A percentile compares a stretch with the other conserved stretches of the same genome.
These are phyloP conservation scores for Lordiphosa clarofinis DNA, from an alignment of 1,140 invertebrate genomes.

Conservation along the genomic window DNA sequence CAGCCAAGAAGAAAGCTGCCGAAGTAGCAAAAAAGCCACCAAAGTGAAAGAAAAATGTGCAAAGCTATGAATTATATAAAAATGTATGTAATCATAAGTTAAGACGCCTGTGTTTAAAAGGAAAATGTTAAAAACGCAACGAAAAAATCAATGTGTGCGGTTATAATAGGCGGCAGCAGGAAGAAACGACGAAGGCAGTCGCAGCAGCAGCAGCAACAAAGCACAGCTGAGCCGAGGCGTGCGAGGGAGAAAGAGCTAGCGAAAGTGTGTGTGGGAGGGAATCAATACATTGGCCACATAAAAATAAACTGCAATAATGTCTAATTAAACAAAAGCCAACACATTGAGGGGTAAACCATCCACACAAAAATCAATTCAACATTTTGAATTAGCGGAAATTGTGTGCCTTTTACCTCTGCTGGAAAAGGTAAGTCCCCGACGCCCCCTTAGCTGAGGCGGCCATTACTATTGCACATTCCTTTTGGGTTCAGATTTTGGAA, in stretches of 20 bases:
- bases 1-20: slow-evolving; percentile 1
- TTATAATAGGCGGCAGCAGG: slow-evolving; percentile 34
- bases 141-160: slow-evolving; percentile 64
- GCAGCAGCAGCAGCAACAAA: slow-evolving; percentile 36
- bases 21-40: slow-evolving; percentile 8
- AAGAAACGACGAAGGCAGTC: slow-evolving; percentile 8
- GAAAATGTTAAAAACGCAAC: slow-evolving; percentile 36
- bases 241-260: slow-evolving; percentile 20
- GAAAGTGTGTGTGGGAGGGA: slow-evolving; percentile 17
- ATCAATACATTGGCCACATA: slow-evolving; percentile 39
- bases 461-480: slow-evolving; percentile 59
- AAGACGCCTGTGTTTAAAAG: not conserved
- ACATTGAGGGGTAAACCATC: not conserved
- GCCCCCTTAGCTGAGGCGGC: slow-evolving; percentile 11
- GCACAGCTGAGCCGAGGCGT: slow-evolving; percentile 55
- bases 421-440: slow-evolving; percentile 53
- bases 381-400: slow-evolving; percentile 21
- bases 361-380: slow-evolving; percentile 21
- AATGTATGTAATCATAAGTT: slow-evolving; percentile 13
- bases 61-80: slow-evolving; percentile 33
- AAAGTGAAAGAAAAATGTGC: slow-evolving; percentile 23
- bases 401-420: slow-evolving; percentile 35
- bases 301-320: slow-evolving; percentile 63
- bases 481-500: slow-evolving; percentile 15
- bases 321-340: slow-evolving; percentile 29